A percentile compares a stretch with the other conserved stretches of the same genome.
Evolutionary conservation across 2,113 vertebrate genomes (phyloP).

Genomic region (Archocentrus centrarchus): DNA sequence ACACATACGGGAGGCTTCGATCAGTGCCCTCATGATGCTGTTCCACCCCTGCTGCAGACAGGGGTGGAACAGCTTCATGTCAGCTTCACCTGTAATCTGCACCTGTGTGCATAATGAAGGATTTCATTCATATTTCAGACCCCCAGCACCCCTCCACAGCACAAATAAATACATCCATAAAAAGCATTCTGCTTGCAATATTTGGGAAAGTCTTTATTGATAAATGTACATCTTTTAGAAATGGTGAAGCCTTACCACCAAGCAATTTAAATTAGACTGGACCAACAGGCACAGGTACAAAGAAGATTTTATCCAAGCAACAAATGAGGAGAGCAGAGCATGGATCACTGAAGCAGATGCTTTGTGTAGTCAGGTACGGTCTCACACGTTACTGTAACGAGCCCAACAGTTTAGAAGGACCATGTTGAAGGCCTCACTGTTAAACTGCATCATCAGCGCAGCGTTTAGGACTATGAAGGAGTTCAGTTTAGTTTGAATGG

Average conservation of each 20-base stretch:
- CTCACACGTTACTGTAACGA: neutral
- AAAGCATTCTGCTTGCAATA: conserved; percentile 7
- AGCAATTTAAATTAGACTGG: conserved; percentile 30
- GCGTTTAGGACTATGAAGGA: neutral
- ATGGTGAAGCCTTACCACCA: conserved; percentile 7
- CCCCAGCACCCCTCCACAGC: rapidly evolving
- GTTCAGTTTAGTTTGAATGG: too few species aligned
- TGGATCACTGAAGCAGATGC: conserved; percentile 10
- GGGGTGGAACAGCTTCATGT: too few species aligned
- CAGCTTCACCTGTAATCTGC: neutral
- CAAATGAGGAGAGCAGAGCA: conserved; percentile 8
- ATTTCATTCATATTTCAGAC: neutral
- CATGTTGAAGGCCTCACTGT: neutral
- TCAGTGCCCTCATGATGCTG: too few species aligned
- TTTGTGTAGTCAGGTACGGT: neutral
- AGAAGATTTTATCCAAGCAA: conserved; percentile 14
- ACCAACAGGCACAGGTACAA: conserved; percentile 33
- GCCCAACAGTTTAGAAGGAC: neutral
- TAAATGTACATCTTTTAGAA: conserved; percentile 58
- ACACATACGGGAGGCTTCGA: too few species aligned
- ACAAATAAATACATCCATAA: neutral
- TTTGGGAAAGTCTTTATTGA: conserved; percentile 65
- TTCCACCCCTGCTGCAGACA: too few species aligned
- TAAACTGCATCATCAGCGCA: neutral
- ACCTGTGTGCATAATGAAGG: neutral